Conservation (phyloP, 2,888 invertebrate species). For the Heliconius charithonia region DNA sequence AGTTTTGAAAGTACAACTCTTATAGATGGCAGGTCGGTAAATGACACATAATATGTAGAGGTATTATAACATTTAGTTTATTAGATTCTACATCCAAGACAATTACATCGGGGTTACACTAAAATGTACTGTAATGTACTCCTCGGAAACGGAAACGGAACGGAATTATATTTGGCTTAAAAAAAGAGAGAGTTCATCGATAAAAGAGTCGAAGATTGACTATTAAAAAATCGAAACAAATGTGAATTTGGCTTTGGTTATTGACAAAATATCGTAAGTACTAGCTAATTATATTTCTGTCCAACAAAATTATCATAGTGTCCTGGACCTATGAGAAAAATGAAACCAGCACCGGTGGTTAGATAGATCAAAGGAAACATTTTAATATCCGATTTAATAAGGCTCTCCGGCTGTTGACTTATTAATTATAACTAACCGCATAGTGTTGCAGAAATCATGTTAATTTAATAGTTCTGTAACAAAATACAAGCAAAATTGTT, state of each 20-base stretch:
- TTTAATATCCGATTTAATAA: slow-evolving; percentile 18
- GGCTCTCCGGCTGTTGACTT: slow-evolving; percentile 9
- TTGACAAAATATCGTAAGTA: too few species aligned
- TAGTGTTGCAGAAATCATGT: neutral
- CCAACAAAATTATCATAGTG: neutral
- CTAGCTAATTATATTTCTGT: neutral
- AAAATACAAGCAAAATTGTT: neutral
- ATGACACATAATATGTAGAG: neutral
- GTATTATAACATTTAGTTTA: neutral
- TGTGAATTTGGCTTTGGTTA: too few species aligned
- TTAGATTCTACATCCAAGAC: neutral
- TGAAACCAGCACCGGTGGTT: neutral
- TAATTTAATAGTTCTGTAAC: slow-evolving; percentile 6
- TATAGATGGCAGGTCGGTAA: neutral
- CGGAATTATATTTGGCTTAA: too few species aligned
- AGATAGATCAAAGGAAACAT: slow-evolving; percentile 11
- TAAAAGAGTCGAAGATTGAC: too few species aligned
- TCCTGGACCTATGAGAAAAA: neutral
- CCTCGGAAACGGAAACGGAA: too few species aligned
- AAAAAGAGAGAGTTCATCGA: too few species aligned
- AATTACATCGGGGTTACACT: neutral
- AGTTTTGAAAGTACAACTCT: slow-evolving; percentile 21
- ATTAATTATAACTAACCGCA: slow-evolving; percentile 6
- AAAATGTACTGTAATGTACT: too few species aligned
- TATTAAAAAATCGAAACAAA: too few species aligned